Base-by-base conservation (phyloP, 2,113 vertebrate species). In the Diphyllodes magnificus region DNA sequence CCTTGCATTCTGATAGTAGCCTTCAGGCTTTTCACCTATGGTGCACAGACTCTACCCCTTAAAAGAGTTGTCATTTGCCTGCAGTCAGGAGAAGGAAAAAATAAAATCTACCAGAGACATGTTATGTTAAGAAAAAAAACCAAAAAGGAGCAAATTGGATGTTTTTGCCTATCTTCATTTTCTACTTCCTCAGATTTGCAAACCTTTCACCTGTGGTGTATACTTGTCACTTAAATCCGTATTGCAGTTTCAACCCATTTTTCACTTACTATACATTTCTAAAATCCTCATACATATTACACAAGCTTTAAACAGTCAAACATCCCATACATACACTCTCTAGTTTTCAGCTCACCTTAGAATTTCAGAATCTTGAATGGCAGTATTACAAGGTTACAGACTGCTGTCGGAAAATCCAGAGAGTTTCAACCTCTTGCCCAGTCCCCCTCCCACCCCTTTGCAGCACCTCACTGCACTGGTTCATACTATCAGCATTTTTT, bases 241-340 rank as follows among this genome's bases (percentile, higher is more conserved):
- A 77, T 87, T 88, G 65, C 92, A 86, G 63, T 95, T 97, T 90
- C 95, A 68, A 77, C 78, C 96, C 94, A 90, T 88, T 92, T 90
- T 86, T 95, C 97, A 98, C 98, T 96, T 98, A 71, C 98, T 95
- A 20, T 76, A 77, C 87, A 56, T 94, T 94, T 61, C 95, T 92
- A 90, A 94, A 87, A 65, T 88, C 94, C 76, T 97, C 90, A 88
- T 15, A 89, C 64, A 14, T 7, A 2, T 59, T 64, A 95, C 76
- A 66, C 79, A 77, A 89, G 66, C 94, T 65, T 92, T 90, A 54
- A 81, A 91, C 93, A 90, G 82, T 79, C 60, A 0, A 39, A 60
- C 27, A 7, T 71, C 72, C 90, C 72, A 72, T 72, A 73, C 90
- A 5, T n/a, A 37, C 45, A 13, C 75, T 51, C 75, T 72, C 54